Base-by-base conservation (phyloP, 2,797 vertebrate species). In the Agapornis canus region DNA sequence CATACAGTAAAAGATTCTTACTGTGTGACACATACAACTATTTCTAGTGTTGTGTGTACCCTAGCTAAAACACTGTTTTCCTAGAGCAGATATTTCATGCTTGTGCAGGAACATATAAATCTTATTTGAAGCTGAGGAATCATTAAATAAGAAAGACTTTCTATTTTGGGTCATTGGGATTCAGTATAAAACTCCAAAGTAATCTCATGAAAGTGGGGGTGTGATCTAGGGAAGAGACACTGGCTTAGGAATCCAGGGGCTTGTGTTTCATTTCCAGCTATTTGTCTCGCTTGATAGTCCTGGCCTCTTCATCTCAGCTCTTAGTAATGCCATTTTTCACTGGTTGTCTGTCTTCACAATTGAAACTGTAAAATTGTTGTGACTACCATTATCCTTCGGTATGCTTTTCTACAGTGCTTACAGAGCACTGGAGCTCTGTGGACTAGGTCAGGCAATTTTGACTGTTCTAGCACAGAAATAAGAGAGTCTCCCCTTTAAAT, bases 91-190 rank as follows among this genome's bases (percentile, higher is more conserved):
- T 57, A 69, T 45, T 89, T 72, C 1, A 3, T 70, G 51, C 68
- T 80, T 64, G 11, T 63, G 52, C 57, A 35, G 31, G 48, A 95
- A 77, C 42, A 40, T 21, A 63, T 4, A 77, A 72, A 70, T 87
- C 64, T 85, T 82, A 68, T 43, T 92, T 84, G 87, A 89, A 94
- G 45, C 76, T 68, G 52, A 90, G 35, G 32, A 90, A 89, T 82
- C 20, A 68, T 75, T 92, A 87, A 88, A 69, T 94, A 83, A 85
- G 94, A 89, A 82, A 27, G 72, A n/a, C 11, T 85, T 94, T 92
- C 15, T 87, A 40, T 92, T 51, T 87, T 32, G 49, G 32, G 82
- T 88, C 76, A 59, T 81, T 81, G 45, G 80, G 82, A 90, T 88
- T 94, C 89, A 82, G 70, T 59, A n/a, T 63, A 92, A 95, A 94